Evolutionary conservation across 2,113 vertebrate species (phyloP), one percentile per base, ranked within the genome.

Genomic region (Larimichthys crocea): DNA sequence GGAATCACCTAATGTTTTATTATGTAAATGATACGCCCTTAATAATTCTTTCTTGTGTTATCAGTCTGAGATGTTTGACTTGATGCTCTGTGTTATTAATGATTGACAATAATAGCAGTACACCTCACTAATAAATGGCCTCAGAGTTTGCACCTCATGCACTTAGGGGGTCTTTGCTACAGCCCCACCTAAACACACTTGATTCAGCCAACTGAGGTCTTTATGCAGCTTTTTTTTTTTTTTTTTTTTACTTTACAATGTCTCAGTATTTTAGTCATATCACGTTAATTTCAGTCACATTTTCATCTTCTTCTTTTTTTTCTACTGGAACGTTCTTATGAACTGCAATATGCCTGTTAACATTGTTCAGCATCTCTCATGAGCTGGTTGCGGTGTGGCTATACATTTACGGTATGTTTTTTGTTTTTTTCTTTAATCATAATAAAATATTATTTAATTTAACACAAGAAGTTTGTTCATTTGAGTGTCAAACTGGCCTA

Each of bases 91-190:
- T 76, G 50, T 44, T 57, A 70, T 65, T 53, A 42, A 56, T 80
- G 29, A 50, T 35, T 80, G 68, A 80, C 64, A 82, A 64, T 79
- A 76, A 66, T 59, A 61, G 68, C 80, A 68, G 71, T 69, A 56
- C 65, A 87, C 63, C 80, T 92, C 79, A 87, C 42, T 63, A 71
- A 61, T 74, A 83, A 84, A 90, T 79, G 79, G 86, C 86, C 85
- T 88, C 88, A 79, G 77, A 86, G 76, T 92, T 92, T 88, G 85
- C 83, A 91, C 66, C 82, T 87, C 90, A 91, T 91, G 87, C 88
- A 87, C 89, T 89, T 87, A 65, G 65, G 48, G 81, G 77, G 60
- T 75, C 35, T 80, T 74, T 79, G 55, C 80, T 79, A 59, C 62
- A 62, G 74, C 83, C 79, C 83, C 48, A 31, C 72, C 50, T 61